Conservation (phyloP, 1,140 invertebrate genomes). For the Atta colombica region DNA sequence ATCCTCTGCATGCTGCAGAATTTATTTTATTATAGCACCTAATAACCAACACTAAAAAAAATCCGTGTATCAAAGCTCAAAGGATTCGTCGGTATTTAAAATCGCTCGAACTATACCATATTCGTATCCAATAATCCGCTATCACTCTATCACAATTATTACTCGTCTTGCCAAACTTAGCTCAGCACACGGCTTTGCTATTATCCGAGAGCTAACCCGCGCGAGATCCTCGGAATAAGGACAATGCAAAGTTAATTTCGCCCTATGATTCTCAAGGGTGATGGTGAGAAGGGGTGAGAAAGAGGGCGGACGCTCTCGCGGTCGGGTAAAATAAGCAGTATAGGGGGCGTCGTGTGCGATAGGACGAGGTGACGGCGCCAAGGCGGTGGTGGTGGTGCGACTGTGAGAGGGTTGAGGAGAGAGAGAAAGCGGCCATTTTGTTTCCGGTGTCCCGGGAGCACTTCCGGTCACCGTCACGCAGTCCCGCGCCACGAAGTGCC, state of each 20-base stretch:
- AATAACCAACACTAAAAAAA: background rate
- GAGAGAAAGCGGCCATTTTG: conserved; percentile 82
- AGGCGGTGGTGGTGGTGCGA: conserved; percentile 39
- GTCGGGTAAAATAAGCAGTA: conserved; percentile 27
- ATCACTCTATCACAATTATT: conserved; percentile 1
- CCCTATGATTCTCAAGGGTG: conserved; percentile 75
- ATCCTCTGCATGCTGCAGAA: background rate
- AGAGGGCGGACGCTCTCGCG: conserved; percentile 51
- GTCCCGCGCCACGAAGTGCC: conserved; percentile 82
- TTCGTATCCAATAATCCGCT: background rate
- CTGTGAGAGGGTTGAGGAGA: conserved; percentile 42
- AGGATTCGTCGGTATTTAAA: background rate
- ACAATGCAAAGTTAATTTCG: conserved; percentile 82
- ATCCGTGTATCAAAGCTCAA: background rate
- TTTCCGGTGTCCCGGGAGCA: conserved; percentile 85
- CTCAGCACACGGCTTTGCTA: conserved; percentile 36
- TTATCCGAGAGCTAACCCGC: conserved; percentile 69
- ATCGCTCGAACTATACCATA: background rate
- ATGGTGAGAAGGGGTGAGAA: conserved; percentile 47
- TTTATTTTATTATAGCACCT: background rate
- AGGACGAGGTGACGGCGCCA: conserved; percentile 67
- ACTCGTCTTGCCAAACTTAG: conserved; percentile 9
- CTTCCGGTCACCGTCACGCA: conserved; percentile 86
- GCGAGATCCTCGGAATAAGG: conserved; percentile 65
- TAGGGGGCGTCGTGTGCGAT: conserved; percentile 55